These are phyloP conservation scores for Neomonachus schauinslandi DNA, from an alignment of 2,113 vertebrate genomes.

Conservation along the genomic window DNA sequence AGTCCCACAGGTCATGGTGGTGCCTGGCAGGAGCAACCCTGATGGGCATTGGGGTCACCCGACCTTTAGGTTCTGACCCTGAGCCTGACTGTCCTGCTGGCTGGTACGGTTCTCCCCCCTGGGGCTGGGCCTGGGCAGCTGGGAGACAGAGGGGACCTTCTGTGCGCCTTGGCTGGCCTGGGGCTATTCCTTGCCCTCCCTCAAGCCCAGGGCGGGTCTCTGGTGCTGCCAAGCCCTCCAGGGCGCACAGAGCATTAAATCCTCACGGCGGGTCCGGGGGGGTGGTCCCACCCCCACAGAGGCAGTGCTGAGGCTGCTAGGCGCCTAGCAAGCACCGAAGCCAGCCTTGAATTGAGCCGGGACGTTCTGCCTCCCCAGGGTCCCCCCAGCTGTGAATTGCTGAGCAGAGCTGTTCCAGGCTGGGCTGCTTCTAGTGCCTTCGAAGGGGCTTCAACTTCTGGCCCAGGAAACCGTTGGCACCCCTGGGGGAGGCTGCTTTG, in stretches of 20 bases:
- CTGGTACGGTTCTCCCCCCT: background rate
- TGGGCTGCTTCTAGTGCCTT: too few species aligned
- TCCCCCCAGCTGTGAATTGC: background rate
- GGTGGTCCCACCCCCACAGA: background rate
- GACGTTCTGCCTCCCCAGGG: rapidly evolving
- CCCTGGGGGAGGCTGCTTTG: too few species aligned
- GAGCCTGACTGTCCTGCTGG: background rate
- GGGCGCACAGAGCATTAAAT: rapidly evolving
- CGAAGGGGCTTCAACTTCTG: background rate
- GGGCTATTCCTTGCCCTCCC: background rate
- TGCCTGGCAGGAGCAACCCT: too few species aligned
- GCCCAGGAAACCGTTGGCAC: background rate
- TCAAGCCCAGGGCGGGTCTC: rapidly evolving
- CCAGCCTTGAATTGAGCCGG: background rate
- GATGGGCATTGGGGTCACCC: background rate
- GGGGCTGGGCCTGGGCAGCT: too few species aligned
- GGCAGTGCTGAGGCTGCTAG: background rate
- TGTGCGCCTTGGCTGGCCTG: background rate
- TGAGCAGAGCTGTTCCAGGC: background rate
- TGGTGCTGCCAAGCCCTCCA: background rate
- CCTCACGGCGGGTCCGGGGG: background rate
- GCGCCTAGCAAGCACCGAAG: too few species aligned
- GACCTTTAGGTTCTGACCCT: background rate
- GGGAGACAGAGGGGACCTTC: too few species aligned
- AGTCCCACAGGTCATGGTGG: too few species aligned